Percentiles rank a stretch among this genome's conserved stretches.
Evolutionary conservation across 2,113 vertebrate genomes (phyloP).

Genomic region (Micronycteris hirsuta): DNA sequence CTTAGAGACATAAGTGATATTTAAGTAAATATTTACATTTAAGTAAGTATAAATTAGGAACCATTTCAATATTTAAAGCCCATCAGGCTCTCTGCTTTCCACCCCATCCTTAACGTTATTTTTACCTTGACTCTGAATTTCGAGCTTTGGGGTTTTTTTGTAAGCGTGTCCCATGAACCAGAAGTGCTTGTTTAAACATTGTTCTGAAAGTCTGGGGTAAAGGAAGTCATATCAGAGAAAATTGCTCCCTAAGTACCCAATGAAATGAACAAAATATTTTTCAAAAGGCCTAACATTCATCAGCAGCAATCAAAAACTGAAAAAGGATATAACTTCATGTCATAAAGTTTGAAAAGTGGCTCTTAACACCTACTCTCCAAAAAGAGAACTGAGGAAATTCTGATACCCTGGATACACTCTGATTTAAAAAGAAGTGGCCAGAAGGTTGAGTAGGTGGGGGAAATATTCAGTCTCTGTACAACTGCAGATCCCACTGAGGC

Average conservation of each 20-base stretch:
- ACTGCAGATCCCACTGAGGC: not conserved
- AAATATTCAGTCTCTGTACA: not conserved
- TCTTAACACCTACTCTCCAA: not conserved
- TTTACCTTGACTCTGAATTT: not conserved
- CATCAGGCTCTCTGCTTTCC: not conserved
- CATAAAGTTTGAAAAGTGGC: not conserved
- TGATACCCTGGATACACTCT: not conserved
- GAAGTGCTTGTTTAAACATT: not conserved
- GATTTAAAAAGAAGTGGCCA: not conserved
- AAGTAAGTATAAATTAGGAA: slow-evolving; percentile 1
- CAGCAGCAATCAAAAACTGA: not conserved
- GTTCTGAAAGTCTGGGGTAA: not conserved
- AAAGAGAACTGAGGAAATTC: not conserved
- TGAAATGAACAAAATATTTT: not conserved
- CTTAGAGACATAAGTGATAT: not conserved
- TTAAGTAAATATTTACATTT: not conserved
- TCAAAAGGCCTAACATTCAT: not conserved
- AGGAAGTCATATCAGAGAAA: not conserved
- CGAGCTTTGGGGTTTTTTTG: not conserved
- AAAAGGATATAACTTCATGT: not conserved
- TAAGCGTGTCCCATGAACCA: not conserved
- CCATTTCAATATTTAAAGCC: not conserved
- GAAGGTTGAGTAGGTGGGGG: not conserved
- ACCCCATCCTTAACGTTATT: not conserved
- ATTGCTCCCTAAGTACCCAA: not conserved